phyloP scores from a whole-genome alignment of 1,140 invertebrate species.

The Babylonia areolata region DNA sequence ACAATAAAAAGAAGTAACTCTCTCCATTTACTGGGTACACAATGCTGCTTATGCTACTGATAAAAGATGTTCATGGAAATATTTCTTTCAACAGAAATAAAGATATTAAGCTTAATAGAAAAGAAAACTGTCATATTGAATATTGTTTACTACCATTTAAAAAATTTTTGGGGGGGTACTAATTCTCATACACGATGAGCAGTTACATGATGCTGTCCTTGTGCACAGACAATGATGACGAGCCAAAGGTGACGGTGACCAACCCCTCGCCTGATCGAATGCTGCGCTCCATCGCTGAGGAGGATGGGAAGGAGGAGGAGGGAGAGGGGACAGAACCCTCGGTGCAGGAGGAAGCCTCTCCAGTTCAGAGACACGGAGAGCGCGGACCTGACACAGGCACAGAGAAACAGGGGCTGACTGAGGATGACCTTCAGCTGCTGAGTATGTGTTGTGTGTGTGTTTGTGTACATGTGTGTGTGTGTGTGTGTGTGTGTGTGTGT shows the following conservation, averaged over 20 bases:
- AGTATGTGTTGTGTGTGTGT: conserved; percentile 54
- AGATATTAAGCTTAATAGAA: no score
- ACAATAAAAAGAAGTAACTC: no score
- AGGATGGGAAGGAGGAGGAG: conserved; percentile 54
- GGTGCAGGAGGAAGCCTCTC: conserved; percentile 1
- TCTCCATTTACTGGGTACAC: no score
- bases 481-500: no score
- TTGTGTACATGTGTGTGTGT: no score
- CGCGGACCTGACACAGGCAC: conserved; percentile 53
- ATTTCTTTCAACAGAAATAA: no score
- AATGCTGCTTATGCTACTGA: no score
- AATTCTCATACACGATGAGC: no score
- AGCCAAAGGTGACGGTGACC: conserved; percentile 21
- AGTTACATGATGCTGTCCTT: background rate
- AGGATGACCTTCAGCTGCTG: conserved; percentile 62
- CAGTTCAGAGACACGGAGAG: conserved; percentile 46
- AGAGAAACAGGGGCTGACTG: conserved; percentile 59
- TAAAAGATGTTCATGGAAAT: no score
- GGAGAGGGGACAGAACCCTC: conserved; percentile 32
- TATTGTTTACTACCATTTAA: no score
- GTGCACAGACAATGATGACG: conserved; percentile 44
- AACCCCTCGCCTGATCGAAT: conserved; percentile 55
- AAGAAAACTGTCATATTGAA: no score
- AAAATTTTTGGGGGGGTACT: no score
- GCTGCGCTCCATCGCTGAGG: conserved; percentile 68